phyloP scores from a whole-genome alignment of 2,888 invertebrate species.

The Clepsis dumicolana region DNA sequence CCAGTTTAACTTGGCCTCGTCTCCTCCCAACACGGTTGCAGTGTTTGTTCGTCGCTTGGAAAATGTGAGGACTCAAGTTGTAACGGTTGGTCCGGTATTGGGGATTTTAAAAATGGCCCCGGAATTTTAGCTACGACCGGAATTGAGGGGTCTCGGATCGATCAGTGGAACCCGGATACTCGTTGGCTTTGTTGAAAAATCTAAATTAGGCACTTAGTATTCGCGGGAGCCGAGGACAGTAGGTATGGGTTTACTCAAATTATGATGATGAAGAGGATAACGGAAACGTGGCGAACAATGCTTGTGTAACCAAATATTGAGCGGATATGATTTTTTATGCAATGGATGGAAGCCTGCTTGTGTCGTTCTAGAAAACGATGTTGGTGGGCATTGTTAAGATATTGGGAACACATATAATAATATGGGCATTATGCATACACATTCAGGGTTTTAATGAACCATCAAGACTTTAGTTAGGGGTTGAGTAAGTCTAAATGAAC shows the following conservation, averaged over 20 bases:
- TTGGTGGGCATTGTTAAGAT: conserved; percentile 7
- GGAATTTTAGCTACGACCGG: conserved; percentile 78
- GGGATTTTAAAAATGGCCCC: conserved; percentile 80
- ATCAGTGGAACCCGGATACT: conserved; percentile 73
- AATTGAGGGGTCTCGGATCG: conserved; percentile 79
- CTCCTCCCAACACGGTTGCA: conserved; percentile 54
- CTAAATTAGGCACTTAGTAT: conserved; percentile 82
- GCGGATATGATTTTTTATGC: conserved; percentile 33
- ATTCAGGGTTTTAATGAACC: too few relatives aligned
- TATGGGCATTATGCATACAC: too few relatives aligned
- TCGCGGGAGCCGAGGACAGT: conserved; percentile 57
- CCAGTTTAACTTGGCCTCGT: conserved; percentile 67
- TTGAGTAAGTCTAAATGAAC: too few relatives aligned
- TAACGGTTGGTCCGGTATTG: conserved; percentile 69
- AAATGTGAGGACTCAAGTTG: conserved; percentile 55
- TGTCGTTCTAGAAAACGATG: conserved; percentile 1
- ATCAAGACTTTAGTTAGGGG: too few relatives aligned
- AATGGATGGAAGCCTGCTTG: conserved; percentile 1
- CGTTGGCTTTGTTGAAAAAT: conserved; percentile 81
- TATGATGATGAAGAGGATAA: conserved; percentile 41
- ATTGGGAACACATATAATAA: neutral
- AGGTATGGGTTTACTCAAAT: conserved; percentile 38
- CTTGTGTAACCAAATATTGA: conserved; percentile 22
- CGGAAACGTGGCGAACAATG: conserved; percentile 37
- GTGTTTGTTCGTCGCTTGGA: conserved; percentile 51